Base-by-base conservation (phyloP, 2,888 invertebrate species). In the Fabriciana adippe region DNA sequence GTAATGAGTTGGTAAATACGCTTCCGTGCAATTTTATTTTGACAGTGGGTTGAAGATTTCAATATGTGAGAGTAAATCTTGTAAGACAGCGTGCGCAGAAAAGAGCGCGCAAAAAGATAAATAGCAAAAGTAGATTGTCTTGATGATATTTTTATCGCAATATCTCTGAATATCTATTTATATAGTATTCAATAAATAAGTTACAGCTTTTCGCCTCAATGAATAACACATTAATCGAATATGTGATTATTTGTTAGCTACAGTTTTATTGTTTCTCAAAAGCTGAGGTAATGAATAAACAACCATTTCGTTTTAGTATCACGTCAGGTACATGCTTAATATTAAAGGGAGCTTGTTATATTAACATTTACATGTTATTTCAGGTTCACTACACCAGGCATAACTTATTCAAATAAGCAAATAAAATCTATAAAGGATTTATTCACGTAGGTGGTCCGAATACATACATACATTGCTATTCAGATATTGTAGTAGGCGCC, bases 391-490 rank as follows among this genome's bases (percentile, higher is more conserved):
- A 55, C 35, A 64, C 55, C 59, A 55, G 16, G 56, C 48, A 55
- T 51, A 59, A 60, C 50, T 50, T 67, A 64, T 67, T 67, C 57
- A 67, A 67, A 70, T 54, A 70, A 62, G 67, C 53, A 62, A 56
- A 70, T 70, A 67, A 67, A 67, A 61, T 67, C 64, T 70, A 64
- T 54, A 55, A 55, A 66, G 60, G 66, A 55, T 60, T 66, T 66
- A 66, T 48, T 67, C 64, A 66, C 67, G 64, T 55, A 53, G 69
- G 69, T 64, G 69, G 69, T 69, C 67, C 48, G 62, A 64, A 56
- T 41, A 41, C 35, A 41, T 41, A 41, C 35, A 41, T 41, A 41
- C 14, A 59, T 48, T 59, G 59, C 48, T 59, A 48, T 59, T 59
- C 59, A 59, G 31, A 48, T 59, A 59, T 47, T 48, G 47, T 59